Conservation (phyloP, 2,113 vertebrate species). For the Crocuta crocuta region DNA sequence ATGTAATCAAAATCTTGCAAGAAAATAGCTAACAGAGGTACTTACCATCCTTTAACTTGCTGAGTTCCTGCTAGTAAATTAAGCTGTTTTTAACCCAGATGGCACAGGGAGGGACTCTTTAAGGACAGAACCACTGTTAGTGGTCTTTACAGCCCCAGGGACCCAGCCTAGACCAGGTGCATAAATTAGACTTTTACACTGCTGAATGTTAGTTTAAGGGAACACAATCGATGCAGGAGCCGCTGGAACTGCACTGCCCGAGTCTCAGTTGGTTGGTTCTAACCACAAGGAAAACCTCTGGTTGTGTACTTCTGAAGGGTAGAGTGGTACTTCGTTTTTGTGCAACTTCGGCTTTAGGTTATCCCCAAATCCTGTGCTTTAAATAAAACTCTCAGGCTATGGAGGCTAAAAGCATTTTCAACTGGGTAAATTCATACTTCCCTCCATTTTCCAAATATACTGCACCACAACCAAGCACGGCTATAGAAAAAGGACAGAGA, state of each 20-base stretch:
- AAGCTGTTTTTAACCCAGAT: conserved; percentile 26
- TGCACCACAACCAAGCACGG: background rate
- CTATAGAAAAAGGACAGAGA: background rate
- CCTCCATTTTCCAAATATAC: background rate
- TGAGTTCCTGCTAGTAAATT: conserved; percentile 44
- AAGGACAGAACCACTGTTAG: background rate
- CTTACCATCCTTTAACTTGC: conserved; percentile 38
- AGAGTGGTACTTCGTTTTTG: background rate
- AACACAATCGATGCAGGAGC: background rate
- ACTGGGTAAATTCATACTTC: background rate
- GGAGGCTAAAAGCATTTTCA: conserved; percentile 6
- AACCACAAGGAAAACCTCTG: background rate
- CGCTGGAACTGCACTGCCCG: background rate
- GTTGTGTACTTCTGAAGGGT: background rate
- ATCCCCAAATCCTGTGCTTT: conserved; percentile 19
- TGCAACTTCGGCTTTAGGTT: background rate
- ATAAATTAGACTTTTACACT: background rate
- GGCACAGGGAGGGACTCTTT: conserved; percentile 35
- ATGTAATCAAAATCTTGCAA: conserved; percentile 38
- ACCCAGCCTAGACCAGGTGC: conserved; percentile 3
- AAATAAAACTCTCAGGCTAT: conserved; percentile 20
- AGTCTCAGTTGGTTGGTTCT: background rate
- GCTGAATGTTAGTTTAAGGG: background rate
- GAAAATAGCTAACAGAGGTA: conserved; percentile 34
- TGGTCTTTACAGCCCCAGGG: conserved; percentile 17